These are phyloP conservation scores for Spodoptera litura DNA, from an alignment of 1,140 invertebrate species.

Conservation along the genomic window DNA sequence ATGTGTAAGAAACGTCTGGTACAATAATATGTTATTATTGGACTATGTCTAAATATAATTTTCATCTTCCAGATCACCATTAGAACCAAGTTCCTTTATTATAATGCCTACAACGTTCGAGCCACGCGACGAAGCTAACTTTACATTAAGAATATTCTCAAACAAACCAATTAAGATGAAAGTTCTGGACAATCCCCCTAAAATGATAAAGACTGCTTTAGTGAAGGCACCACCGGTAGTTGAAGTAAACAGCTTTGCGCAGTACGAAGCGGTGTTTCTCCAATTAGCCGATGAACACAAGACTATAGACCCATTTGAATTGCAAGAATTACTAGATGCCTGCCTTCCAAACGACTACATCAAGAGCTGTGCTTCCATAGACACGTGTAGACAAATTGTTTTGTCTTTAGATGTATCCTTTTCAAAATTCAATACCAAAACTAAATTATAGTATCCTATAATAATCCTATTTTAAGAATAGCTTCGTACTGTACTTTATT, in stretches of 20 bases:
- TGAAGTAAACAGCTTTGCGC: conserved; percentile 92
- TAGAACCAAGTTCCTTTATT: conserved; percentile 94
- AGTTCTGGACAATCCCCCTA: conserved; percentile 92
- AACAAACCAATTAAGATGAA: conserved; percentile 94
- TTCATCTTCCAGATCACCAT: conserved; percentile 87
- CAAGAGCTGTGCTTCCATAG: conserved; percentile 96
- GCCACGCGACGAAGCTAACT: conserved; percentile 95
- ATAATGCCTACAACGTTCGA: conserved; percentile 97
- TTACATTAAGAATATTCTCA: conserved; percentile 93
- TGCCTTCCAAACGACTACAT: conserved; percentile 98
- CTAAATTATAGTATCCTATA: too few species aligned
- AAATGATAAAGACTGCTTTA: conserved; percentile 90
- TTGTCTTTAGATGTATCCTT: conserved; percentile 93
- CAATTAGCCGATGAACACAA: conserved; percentile 95
- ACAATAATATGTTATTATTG: too few species aligned
- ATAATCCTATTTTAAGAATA: too few species aligned
- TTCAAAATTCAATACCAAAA: conserved; percentile 47
- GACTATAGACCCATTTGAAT: conserved; percentile 96
- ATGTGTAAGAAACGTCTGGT: background rate
- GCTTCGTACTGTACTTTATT: too few species aligned
- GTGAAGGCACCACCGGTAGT: conserved; percentile 89
- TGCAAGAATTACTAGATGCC: conserved; percentile 96
- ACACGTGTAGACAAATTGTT: conserved; percentile 96
- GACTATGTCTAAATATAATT: too few species aligned
- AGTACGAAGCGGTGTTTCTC: conserved; percentile 96